Evolutionary conservation across 1,140 invertebrate species (phyloP).

Genomic region (Aradophagus sp.): DNA sequence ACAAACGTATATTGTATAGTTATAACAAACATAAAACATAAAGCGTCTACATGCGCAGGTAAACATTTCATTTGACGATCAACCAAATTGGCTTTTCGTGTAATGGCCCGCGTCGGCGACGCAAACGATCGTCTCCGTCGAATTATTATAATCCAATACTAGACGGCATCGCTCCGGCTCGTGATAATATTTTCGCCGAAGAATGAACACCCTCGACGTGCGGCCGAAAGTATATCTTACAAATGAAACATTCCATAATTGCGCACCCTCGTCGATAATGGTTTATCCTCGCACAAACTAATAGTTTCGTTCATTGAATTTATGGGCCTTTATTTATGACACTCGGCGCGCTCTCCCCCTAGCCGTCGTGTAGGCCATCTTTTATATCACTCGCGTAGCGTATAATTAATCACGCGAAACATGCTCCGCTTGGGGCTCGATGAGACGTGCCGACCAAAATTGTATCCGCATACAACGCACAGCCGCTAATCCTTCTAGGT

Average conservation of each 20-base stretch:
- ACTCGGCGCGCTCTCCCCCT: constrained; percentile 7
- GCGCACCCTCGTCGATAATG: constrained; percentile 41
- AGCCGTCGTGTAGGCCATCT: constrained; percentile 31
- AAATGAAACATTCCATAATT: constrained; percentile 53
- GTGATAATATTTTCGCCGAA: constrained; percentile 20
- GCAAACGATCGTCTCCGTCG: constrained; percentile 14
- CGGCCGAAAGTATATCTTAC: constrained; percentile 41
- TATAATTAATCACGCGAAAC: constrained; percentile 52
- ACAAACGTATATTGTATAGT: constrained; percentile 6
- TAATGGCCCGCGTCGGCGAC: constrained; percentile 17
- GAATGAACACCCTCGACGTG: constrained; percentile 27
- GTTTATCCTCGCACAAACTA: constrained; percentile 30
- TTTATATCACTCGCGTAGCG: constrained; percentile 49
- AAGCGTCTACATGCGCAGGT: constrained; percentile 22
- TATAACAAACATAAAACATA: constrained; percentile 42
- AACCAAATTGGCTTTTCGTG: constrained; percentile 42
- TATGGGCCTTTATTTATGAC: constrained; percentile 48
- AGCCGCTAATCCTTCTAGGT: constrained; percentile 39
- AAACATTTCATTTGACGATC: constrained; percentile 40
- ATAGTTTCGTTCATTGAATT: constrained; percentile 44
- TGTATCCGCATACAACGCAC: constrained; percentile 19
- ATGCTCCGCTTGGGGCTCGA: constrained; percentile 37
- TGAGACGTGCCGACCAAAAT: constrained; percentile 37
- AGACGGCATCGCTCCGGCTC: constrained; percentile 6
- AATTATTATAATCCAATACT: constrained; percentile 43